Evolutionary conservation across 2,888 invertebrate genomes (phyloP).

Genomic region (Harmothoe impar): DNA sequence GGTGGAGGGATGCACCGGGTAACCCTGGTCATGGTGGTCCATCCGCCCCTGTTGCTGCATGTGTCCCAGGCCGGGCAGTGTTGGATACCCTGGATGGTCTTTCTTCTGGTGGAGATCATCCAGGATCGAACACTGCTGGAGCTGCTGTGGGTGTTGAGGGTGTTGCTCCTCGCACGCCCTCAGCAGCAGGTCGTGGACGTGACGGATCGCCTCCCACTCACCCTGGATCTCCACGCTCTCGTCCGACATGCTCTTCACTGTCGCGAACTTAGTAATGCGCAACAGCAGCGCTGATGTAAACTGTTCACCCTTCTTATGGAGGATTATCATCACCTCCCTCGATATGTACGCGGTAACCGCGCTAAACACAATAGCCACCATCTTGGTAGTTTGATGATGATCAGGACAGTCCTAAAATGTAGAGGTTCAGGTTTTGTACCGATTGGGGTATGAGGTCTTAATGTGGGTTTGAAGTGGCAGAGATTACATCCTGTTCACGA

Average conservation of each 20-base stretch:
- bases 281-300: constrained; percentile 15
- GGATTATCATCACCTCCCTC: constrained; percentile 11
- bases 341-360: constrained; percentile 20
- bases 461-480: neutral
- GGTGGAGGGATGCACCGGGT: constrained; percentile 19
- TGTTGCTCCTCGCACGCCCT: constrained; percentile 6
- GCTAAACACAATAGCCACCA: constrained; percentile 26
- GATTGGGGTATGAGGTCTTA: neutral
- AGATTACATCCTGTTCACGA: neutral
- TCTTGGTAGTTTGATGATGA: neutral
- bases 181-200: constrained; percentile 22
- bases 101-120: constrained; percentile 32
- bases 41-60: neutral
- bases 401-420: neutral
- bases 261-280: constrained; percentile 36
- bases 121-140: neutral
- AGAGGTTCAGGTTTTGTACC: neutral
- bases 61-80: neutral
- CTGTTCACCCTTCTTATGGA: constrained; percentile 47
- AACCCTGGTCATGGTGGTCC: neutral
- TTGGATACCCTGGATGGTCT: neutral
- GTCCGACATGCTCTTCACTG: constrained; percentile 31
- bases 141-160: neutral
- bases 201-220: constrained; percentile 25
- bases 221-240: constrained; percentile 48